Conservation (phyloP, 2,888 invertebrate species). For the Drosophila picticornis region DNA sequence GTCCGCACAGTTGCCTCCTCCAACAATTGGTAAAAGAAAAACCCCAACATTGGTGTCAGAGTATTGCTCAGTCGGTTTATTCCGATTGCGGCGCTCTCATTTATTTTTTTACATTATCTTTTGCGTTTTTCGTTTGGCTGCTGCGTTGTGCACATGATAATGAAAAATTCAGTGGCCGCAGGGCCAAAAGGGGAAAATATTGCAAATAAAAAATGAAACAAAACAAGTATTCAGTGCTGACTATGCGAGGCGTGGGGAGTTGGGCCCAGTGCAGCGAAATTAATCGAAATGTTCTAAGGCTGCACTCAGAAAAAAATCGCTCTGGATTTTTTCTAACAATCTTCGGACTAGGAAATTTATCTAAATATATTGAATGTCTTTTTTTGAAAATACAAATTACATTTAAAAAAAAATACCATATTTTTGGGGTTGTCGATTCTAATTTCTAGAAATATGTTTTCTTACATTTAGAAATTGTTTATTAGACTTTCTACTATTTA, state of each 20-base stretch:
- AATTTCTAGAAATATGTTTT: background rate
- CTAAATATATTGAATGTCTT: background rate
- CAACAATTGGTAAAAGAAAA: background rate
- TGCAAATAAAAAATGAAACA: conserved; percentile 7
- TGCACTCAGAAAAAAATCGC: background rate
- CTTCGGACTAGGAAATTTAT: background rate
- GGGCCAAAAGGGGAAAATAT: conserved; percentile 60
- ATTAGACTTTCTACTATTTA: background rate
- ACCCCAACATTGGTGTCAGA: background rate
- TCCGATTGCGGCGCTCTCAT: background rate
- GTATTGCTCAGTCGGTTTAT: background rate
- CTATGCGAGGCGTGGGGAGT: background rate
- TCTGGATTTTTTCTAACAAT: background rate
- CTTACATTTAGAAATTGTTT: background rate
- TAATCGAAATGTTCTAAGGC: background rate
- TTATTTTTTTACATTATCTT: conserved; percentile 15
- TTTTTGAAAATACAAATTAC: background rate
- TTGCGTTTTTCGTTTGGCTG: conserved; percentile 23
- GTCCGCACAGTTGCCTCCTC: background rate
- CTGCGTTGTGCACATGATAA: conserved; percentile 52
- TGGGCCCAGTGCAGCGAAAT: background rate
- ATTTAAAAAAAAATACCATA: background rate
- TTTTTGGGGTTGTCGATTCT: background rate
- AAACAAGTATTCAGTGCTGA: conserved; percentile 7
- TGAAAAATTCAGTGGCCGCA: conserved; percentile 77